Base-by-base conservation (phyloP, 2,888 invertebrate species). In the Zygothrica quintamaculata region DNA sequence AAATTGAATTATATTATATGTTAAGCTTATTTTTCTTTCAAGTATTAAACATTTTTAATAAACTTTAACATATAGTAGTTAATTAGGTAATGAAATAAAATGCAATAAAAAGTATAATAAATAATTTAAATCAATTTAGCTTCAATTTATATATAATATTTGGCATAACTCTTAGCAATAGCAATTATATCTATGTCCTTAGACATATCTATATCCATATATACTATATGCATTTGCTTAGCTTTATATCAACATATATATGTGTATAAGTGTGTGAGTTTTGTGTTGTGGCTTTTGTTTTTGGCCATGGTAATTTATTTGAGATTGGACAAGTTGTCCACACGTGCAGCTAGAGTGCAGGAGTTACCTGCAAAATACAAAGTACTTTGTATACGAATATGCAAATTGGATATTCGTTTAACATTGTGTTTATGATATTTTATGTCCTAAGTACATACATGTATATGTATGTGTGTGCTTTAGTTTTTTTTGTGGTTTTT, bases 341-440 rank as follows among this genome's bases (percentile, higher is more conserved):
- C 65, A 47, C 43, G 29, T 37, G 26, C 12, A 26, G 29, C 37
- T 16, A 5, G 36, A 46, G 7, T 34, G 11, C 13, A 29, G 3
- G 73, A 53, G 44, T 42, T 37, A 56, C 50, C 56, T 53, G 65
- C 7, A 42, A 50, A 64, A 53, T 53, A 64, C 50, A 70, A n/a
- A 34, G 52, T 36, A 52, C 50, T 56, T 50, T 50, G 9, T 57
- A 51, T 34, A 34, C 12, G 40, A 9, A 58, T 56, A 84, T 77
- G 80, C 56, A 77, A 80, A 84, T 84, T 55, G 37, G 26, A 13
- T 33, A 40, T 60, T 61, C 36, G 64, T 55, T 77, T 55, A 46
- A 65, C 74, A 77, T 77, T 60, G 57, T 56, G 74, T 60, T 80
- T 52, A 39, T 68, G 51, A 55, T 48, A 57, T 73, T 58, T 59